Percentiles rank a stretch among this genome's conserved stretches.
Conservation (phyloP, 2,888 invertebrate species). For the Gymnoscelis rufifasciata region DNA sequence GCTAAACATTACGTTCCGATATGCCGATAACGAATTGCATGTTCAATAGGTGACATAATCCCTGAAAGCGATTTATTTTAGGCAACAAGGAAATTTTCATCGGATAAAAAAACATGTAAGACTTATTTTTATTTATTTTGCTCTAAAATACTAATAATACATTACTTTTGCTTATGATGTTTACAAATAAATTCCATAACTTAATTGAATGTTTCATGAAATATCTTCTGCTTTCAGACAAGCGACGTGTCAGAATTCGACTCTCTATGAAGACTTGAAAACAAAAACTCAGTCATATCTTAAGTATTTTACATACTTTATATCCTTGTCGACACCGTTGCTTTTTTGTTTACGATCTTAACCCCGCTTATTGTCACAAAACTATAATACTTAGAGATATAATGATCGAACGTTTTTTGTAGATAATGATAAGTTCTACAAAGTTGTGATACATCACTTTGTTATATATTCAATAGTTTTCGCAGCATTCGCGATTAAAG, state of each 20-base stretch:
- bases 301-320: slow-evolving; percentile 10
- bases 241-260: slow-evolving; percentile 89
- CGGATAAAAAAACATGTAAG: slow-evolving; percentile 73
- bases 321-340: background rate
- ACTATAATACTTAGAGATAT: too few relatives aligned
- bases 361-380: too few relatives aligned
- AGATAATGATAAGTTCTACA: too few relatives aligned
- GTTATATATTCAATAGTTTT: too few relatives aligned
- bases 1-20: too few relatives aligned
- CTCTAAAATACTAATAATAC: background rate
- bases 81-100: slow-evolving; percentile 56
- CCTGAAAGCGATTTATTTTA: too few relatives aligned
- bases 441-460: too few relatives aligned
- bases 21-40: too few relatives aligned
- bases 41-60: too few relatives aligned
- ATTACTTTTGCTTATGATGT: background rate
- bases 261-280: slow-evolving; percentile 76
- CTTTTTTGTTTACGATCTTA: slow-evolving; percentile 47
- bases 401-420: too few relatives aligned
- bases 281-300: slow-evolving; percentile 32
- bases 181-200: background rate
- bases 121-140: slow-evolving; percentile 23
- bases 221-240: slow-evolving; percentile 74
- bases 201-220: background rate
- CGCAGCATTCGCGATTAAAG: too few relatives aligned